phyloP scores from a whole-genome alignment of 2,113 vertebrate species.

The Pterocles burchelli region DNA sequence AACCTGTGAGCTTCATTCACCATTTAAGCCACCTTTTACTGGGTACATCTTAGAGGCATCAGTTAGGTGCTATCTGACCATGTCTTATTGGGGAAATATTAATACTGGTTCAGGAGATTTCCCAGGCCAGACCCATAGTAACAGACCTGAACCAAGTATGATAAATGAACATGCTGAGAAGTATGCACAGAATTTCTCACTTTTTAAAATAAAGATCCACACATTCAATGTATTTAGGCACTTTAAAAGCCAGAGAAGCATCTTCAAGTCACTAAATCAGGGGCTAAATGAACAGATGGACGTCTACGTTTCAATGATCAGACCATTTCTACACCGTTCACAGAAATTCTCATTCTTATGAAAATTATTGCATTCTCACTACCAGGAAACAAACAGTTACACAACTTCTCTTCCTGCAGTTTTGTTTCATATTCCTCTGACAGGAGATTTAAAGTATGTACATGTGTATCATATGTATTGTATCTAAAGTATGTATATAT shows the following conservation, averaged over 20 bases:
- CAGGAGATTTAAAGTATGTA: not conserved
- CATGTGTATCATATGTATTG: not conserved
- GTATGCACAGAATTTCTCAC: not conserved
- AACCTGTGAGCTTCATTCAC: not conserved
- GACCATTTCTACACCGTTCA: not conserved
- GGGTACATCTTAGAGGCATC: not conserved
- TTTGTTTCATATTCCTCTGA: not conserved
- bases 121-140: not conserved
- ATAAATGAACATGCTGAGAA: not conserved
- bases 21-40: not conserved
- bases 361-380: not conserved
- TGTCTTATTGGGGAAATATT: not conserved
- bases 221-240: not conserved
- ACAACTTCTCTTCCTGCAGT: not conserved
- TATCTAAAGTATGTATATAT: not conserved
- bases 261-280: not conserved
- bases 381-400: not conserved
- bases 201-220: not conserved
- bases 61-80: not conserved
- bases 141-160: not conserved
- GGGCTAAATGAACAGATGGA: not conserved
- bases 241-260: not conserved
- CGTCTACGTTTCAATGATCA: not conserved
- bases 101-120: not conserved
- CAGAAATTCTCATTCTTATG: not conserved